Base-by-base conservation (phyloP, 1,140 invertebrate genomes). In the Microplitis demolitor region DNA sequence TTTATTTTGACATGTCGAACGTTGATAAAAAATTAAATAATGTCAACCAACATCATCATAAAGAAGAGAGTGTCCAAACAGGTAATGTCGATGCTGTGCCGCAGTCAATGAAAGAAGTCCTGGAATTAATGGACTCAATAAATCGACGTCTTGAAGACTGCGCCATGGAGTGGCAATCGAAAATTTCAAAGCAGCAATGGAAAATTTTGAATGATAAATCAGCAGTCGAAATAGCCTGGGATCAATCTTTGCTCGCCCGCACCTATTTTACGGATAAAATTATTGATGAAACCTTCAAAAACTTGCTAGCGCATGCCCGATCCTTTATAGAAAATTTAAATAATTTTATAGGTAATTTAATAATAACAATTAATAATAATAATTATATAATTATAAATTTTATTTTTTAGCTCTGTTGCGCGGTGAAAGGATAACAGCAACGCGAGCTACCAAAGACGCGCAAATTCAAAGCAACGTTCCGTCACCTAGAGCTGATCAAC, bases 111-210 rank as follows among this genome's bases (percentile, higher is more conserved):
- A 77, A 80, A 50, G 78, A 82, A 74, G 66, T 79, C 8, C 13
- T 79, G 2, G 62, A 37, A n/a, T 70, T 81, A 35, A 73, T 78
- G 67, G 74, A 58, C 24, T 79, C 73, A 1, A 72, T 82, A 11
- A 83, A 79, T 53, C 63, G 68, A 51, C 71, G 72, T 66, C 70
- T 86, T 6, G 79, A 86, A 66, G 83, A 85, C 56, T 82, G 80
- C 35, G 78, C 82, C 4, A 78, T 83, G 11, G 79, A 85, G 53
- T 82, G 78, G 74, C 78, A 83, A 66, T 76, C 81, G 0, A 69
- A 69, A 14, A 60, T 85, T 39, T 85, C 84, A 2, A 75, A 75
- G 33, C 74, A 79, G 60, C 85, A 85, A 51, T 85, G 83, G 83
- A 74, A 76, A 70, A 74, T 79, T 24, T 56, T 83, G 33, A 79